phyloP scores from a whole-genome alignment of 2,797 vertebrate species.

The Monodelphis domestica region DNA sequence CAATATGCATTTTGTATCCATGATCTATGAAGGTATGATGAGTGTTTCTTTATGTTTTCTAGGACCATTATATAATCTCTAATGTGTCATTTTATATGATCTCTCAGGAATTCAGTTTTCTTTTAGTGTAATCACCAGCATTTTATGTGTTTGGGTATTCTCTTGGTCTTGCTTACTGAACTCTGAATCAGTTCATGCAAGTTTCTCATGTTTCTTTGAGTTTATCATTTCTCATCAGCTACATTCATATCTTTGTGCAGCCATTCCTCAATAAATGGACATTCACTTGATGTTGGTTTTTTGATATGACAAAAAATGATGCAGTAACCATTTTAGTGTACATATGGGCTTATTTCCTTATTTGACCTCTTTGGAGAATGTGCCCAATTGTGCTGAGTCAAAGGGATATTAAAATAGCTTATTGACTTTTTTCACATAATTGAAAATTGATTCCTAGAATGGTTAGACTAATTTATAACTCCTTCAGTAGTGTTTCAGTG shows the following conservation, averaged over 20 bases:
- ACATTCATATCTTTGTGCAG: not conserved
- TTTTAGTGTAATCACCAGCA: not conserved
- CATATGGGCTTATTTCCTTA: not conserved
- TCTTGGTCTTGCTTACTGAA: not conserved
- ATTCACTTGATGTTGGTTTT: not conserved
- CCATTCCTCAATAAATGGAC: not conserved
- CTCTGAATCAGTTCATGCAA: not conserved
- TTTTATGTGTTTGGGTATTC: not conserved
- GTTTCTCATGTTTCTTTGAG: not conserved
- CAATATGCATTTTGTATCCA: not conserved
- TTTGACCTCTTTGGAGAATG: not conserved
- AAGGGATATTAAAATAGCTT: not conserved
- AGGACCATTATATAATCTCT: not conserved
- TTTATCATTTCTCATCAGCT: not conserved
- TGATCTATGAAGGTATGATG: not conserved
- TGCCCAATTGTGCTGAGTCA: not conserved
- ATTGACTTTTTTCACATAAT: not conserved
- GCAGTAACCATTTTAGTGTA: not conserved
- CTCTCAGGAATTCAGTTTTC: not conserved
- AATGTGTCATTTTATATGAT: not conserved
- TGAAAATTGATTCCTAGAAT: not conserved
- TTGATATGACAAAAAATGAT: not conserved
- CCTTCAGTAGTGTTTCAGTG: not conserved
- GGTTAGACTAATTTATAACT: not conserved
- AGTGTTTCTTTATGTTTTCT: not conserved